Base-by-base conservation (phyloP, 2,888 invertebrate species). In the Crocallis elinguaria region DNA sequence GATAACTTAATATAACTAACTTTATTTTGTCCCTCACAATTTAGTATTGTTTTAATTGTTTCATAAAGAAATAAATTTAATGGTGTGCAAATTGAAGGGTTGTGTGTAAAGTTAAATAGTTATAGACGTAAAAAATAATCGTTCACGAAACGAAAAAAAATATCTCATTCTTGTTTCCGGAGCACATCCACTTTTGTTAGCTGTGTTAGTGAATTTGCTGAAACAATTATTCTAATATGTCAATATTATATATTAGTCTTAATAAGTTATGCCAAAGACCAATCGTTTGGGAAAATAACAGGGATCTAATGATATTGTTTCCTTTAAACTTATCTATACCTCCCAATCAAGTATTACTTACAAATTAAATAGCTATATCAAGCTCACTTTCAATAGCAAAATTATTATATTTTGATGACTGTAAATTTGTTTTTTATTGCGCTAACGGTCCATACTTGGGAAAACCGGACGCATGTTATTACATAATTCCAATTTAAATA, bases 41-140 rank as follows among this genome's bases (percentile, higher is more conserved):
- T 69, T 69, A 71, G 67, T 73, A 66, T 70, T 74, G 68, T 72
- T 83, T 84, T 71, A 61, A 69, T 84, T 85, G 71, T 78, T 82
- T 79, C 74, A 71, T 76, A 82, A 73, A 77, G 75, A 75, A 77
- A 73, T 75, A 74, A 65, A 80, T 79, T 82, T 60, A 85, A 88
- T 84, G 88, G 89, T 87, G 90, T 91, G 91, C 90, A 91, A 89
- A 90, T 84, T 86, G 88, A 90, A 91, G 85, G 91, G 91, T 91
- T 91, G 91, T 91, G 91, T 91, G 90, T 91, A 91, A 91, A 89
- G 81, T 88, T 88, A 88, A 84, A 86, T 90, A 89, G 84, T 82
- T 86, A 83, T 19, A 88, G 84, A 88, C 88, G 86, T 84, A 84
- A 72, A 87, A 84, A 84, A 82, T 73, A 73, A 77, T 83, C 81